Evolutionary conservation across 2,113 vertebrate genomes (phyloP), one percentile per base, ranked within the genome.

Genomic region (Lampris megalopsis): DNA sequence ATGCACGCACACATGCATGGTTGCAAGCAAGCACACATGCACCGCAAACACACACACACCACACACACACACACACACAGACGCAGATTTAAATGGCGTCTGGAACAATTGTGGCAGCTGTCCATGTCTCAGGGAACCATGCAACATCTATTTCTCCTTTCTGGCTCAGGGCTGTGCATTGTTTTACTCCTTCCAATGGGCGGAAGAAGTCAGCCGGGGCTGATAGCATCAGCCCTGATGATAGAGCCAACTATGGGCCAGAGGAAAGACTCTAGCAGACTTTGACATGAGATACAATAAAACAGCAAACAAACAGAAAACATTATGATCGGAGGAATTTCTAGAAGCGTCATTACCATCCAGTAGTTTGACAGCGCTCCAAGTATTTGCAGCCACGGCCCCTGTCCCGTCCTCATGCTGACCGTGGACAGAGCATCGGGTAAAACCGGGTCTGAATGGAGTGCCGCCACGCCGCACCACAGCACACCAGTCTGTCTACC

Each of bases 131-230:
- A 41, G 65, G 80, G 58, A 80, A 62, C n/a, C 48, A 43, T 71
- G 58, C 79, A 50, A 77, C 61, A 73, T 80, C 75, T 73, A 49
- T 83, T 79, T 68, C 53, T 73, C 70, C 77, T 83, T 82, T 81
- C 74, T 69, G 60, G 68, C 50, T 65, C 62, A n/a, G 68, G 63
- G 37, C 69, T 83, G 37, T 69, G 72, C 63, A 88, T 92, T 93
- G 90, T 92, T 86, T 75, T 56, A 72, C 53, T n/a, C 4, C 50
- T 79, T 62, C 75, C 79, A 91, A 88, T 80, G 72, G 69, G 80
- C 69, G 84, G 93, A 92, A 92, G 74, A 74, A 49, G 6, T 61
- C 50, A 70, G 49, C 57, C 11, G 6, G 73, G 42, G 65, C 79
- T 54, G 72, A 83, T 67, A 76, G 68, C 63, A 61, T 77, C 59